These are phyloP conservation scores for Rhyacophila brunnea DNA, from an alignment of 1,140 invertebrate genomes.

Conservation along the genomic window DNA sequence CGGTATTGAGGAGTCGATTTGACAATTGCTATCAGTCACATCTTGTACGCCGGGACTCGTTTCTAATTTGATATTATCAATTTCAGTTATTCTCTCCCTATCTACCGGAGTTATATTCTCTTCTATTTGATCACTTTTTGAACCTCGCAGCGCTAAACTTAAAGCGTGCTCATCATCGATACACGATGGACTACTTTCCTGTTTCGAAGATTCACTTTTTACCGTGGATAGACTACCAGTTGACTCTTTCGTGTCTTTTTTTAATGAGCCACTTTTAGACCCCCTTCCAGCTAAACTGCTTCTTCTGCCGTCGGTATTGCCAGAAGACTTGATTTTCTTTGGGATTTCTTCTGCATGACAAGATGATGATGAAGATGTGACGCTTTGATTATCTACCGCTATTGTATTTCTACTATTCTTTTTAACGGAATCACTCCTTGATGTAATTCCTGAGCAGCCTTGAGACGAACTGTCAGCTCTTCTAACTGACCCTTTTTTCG, in stretches of 20 bases:
- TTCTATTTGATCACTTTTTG: not conserved
- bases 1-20: no score
- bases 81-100: not conserved
- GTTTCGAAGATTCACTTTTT: no score
- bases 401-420: slow-evolving; percentile 9
- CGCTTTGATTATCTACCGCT: not conserved
- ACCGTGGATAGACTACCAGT: not conserved
- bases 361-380: not conserved
- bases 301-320: slow-evolving; percentile 1
- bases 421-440: slow-evolving; percentile 22
- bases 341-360: slow-evolving; percentile 1
- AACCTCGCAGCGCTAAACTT: no score
- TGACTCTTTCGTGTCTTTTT: not conserved
- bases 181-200: not conserved
- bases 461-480: slow-evolving; percentile 10
- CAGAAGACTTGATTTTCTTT: slow-evolving; percentile 2
- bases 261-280: not conserved
- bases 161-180: no score
- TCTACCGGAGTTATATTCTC: not conserved
- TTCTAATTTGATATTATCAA: no score
- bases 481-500: slow-evolving; percentile 8
- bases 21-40: no score
- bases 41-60: not conserved
- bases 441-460: slow-evolving; percentile 14
- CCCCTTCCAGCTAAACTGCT: not conserved